Conservation (phyloP, 2,888 invertebrate species). For the Pyrochroa serraticornis region DNA sequence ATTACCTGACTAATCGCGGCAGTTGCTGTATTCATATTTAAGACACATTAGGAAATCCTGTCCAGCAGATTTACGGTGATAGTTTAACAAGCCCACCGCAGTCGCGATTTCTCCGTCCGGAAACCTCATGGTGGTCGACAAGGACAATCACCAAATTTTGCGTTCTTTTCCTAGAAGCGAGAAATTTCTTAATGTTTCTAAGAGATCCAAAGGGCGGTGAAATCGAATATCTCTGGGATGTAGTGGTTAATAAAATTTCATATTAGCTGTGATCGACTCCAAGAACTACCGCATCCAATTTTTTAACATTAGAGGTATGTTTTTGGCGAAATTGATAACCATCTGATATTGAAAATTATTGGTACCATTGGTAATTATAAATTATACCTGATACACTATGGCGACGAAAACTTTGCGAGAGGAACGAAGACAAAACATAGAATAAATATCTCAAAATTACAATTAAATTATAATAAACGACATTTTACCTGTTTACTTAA, state of each 20-base stretch:
- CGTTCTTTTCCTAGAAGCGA: constrained; percentile 77
- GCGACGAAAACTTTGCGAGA: no score
- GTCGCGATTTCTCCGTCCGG: constrained; percentile 76
- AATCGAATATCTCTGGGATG: constrained; percentile 96
- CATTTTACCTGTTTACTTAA: no score
- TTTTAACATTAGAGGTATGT: neutral
- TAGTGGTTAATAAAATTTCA: constrained; percentile 80
- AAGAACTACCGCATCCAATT: constrained; percentile 4
- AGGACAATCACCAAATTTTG: constrained; percentile 94
- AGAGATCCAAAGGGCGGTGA: constrained; percentile 84
- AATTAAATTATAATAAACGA: no score
- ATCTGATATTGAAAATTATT: no score
- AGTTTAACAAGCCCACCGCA: constrained; percentile 90
- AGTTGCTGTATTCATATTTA: no score
- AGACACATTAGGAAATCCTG: no score
- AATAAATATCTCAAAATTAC: no score
- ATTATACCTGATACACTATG: no score
- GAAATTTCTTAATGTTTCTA: constrained; percentile 82
- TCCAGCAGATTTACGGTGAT: constrained; percentile 63
- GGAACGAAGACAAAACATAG: no score
- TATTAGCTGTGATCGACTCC: constrained; percentile 67
- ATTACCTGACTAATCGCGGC: no score
- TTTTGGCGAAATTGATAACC: no score
- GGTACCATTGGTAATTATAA: no score
- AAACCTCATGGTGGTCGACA: constrained; percentile 89